These are phyloP conservation scores for Takifugu flavidus DNA, from an alignment of 2,113 vertebrate genomes.

Conservation along the genomic window DNA sequence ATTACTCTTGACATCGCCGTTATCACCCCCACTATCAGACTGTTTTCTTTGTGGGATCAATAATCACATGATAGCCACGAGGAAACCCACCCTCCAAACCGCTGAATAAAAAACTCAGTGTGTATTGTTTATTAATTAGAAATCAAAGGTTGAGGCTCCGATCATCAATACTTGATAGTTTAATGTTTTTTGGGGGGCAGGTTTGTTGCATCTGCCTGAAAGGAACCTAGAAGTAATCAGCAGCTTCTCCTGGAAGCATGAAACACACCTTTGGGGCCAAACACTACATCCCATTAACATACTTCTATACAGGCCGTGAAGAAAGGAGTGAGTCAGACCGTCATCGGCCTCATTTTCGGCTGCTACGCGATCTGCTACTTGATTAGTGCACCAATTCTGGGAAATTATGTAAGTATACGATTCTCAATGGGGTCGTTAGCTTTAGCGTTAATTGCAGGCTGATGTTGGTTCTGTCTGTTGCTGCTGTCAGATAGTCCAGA, in stretches of 20 bases:
- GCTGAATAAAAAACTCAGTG: slow-evolving; percentile 1
- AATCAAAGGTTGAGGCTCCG: not conserved
- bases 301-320: slow-evolving; percentile 79
- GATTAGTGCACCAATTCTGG: slow-evolving; percentile 80
- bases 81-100: slow-evolving; percentile 5
- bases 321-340: slow-evolving; percentile 84
- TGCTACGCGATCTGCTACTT: slow-evolving; percentile 87
- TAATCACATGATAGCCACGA: slow-evolving; percentile 19
- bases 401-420: slow-evolving; percentile 86
- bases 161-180: not conserved
- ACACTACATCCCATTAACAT: too few species aligned
- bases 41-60: not conserved
- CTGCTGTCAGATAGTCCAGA: slow-evolving; percentile 84
- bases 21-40: too few species aligned
- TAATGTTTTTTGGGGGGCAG: not conserved
- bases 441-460: too few species aligned
- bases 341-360: slow-evolving; percentile 90
- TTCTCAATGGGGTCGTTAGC: not conserved
- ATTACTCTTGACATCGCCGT: not conserved
- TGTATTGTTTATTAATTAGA: not conserved
- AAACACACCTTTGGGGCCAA: not conserved
- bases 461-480: not conserved
- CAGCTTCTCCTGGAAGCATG: not conserved
- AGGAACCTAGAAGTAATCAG: not conserved
- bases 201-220: not conserved